A percentile compares a stretch with the other conserved stretches of the same genome.
These are phyloP conservation scores for Epizoanthus illoricatus DNA, from an alignment of 92 coral and sea anemone genomes.

Conservation along the genomic window DNA sequence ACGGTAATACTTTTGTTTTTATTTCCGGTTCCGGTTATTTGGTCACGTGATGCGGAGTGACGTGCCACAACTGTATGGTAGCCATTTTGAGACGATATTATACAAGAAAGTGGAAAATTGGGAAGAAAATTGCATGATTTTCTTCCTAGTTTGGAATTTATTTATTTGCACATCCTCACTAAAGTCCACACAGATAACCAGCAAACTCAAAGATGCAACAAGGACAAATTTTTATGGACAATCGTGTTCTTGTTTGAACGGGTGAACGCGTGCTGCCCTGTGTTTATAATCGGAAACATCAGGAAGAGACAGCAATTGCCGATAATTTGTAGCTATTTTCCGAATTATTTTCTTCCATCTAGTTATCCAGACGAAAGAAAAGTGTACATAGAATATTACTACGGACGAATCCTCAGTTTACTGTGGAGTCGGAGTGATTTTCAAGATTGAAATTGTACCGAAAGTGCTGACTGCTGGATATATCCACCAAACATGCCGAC, in stretches of 20 bases:
- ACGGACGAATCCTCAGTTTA: neutral
- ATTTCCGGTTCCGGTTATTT: slow-evolving; percentile 28
- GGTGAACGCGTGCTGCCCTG: neutral
- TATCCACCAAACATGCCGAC: slow-evolving; percentile 30
- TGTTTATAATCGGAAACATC: neutral
- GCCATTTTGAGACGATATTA: slow-evolving; percentile 25
- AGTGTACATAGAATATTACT: neutral
- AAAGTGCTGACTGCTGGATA: slow-evolving; percentile 35
- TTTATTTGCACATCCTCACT: neutral
- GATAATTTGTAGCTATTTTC: neutral
- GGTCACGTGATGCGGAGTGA: slow-evolving; percentile 34
- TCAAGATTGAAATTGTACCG: no score
- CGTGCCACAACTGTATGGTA: slow-evolving; percentile 25
- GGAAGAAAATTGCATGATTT: neutral
- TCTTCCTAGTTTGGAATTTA: neutral
- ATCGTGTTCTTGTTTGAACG: neutral
- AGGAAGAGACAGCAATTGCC: neutral
- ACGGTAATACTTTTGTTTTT: neutral
- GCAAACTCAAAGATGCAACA: neutral
- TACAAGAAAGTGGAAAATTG: neutral
- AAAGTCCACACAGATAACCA: neutral
- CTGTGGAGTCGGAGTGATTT: neutral
- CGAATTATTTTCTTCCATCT: neutral
- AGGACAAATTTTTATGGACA: neutral
- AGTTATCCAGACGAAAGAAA: neutral